Evolutionary conservation across 2,113 vertebrate species (phyloP).

Genomic region (Podarcis muralis): DNA sequence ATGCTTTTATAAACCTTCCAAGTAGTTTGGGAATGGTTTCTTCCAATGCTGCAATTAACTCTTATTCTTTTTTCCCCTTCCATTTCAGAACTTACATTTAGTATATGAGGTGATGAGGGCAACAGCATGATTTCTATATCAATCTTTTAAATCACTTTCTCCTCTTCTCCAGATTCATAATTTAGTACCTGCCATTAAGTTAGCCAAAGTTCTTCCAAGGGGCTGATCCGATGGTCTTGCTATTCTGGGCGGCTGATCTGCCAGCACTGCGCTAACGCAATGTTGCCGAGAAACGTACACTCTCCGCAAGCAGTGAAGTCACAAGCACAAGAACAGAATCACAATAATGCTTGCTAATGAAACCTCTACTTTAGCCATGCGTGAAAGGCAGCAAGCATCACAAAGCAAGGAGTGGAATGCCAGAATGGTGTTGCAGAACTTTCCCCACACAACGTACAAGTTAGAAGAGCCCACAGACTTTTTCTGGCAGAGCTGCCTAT

Average conservation of each 20-base stretch:
- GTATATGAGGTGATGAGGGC: background rate
- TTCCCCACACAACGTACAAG: background rate
- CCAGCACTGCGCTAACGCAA: background rate
- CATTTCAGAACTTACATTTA: background rate
- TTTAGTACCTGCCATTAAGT: slow-evolving; percentile 4
- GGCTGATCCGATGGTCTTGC: background rate
- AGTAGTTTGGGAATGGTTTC: background rate
- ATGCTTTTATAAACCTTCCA: background rate
- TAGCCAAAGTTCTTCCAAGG: background rate
- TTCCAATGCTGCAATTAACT: background rate
- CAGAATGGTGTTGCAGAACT: background rate
- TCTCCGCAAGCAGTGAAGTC: background rate
- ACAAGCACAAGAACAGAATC: background rate
- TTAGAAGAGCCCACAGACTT: too few species aligned
- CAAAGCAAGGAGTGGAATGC: background rate
- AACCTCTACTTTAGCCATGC: background rate
- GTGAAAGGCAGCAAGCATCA: background rate
- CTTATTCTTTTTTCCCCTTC: background rate
- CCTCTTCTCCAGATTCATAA: background rate
- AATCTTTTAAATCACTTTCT: background rate
- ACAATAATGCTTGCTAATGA: background rate
- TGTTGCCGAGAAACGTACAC: background rate
- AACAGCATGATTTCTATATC: slow-evolving; percentile 2
- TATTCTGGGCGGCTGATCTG: background rate
- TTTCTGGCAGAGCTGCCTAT: too few species aligned